Percentiles rank a stretch among this genome's conserved stretches.
Conservation (phyloP, 1,140 invertebrate species). For the Paracyclopina nana region DNA sequence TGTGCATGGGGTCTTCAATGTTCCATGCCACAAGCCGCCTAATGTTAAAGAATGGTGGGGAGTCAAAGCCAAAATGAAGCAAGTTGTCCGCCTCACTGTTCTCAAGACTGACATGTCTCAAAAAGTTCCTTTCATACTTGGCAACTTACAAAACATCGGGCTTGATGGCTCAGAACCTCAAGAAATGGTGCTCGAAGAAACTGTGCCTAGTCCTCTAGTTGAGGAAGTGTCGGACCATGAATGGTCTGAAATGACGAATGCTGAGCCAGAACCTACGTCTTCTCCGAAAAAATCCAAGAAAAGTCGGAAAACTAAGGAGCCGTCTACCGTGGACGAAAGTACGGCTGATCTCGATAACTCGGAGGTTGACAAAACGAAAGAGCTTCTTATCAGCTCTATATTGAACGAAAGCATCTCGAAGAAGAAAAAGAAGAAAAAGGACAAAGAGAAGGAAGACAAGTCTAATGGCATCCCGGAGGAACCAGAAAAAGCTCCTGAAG, state of each 20-base stretch:
- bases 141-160: not conserved
- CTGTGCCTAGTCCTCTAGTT: not conserved
- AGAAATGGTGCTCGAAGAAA: not conserved
- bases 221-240: not conserved
- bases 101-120: slow-evolving; percentile 1
- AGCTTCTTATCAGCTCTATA: too few relatives aligned
- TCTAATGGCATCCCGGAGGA: not conserved
- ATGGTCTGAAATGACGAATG: not conserved
- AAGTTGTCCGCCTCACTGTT: not conserved
- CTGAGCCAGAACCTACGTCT: too few relatives aligned
- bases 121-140: slow-evolving; percentile 11
- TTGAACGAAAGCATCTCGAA: too few relatives aligned
- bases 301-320: too few relatives aligned
- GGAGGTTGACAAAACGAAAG: not conserved
- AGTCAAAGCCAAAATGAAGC: not conserved
- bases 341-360: too few relatives aligned
- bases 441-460: not conserved
- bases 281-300: too few relatives aligned
- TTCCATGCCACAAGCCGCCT: not conserved
- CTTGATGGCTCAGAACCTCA: too few relatives aligned
- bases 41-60: not conserved
- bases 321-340: too few relatives aligned
- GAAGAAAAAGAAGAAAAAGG: not conserved
- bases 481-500: not conserved
- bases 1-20: slow-evolving; percentile 10